Base-by-base conservation (phyloP, 2,797 vertebrate species). In the Myripristis jacobus region DNA sequence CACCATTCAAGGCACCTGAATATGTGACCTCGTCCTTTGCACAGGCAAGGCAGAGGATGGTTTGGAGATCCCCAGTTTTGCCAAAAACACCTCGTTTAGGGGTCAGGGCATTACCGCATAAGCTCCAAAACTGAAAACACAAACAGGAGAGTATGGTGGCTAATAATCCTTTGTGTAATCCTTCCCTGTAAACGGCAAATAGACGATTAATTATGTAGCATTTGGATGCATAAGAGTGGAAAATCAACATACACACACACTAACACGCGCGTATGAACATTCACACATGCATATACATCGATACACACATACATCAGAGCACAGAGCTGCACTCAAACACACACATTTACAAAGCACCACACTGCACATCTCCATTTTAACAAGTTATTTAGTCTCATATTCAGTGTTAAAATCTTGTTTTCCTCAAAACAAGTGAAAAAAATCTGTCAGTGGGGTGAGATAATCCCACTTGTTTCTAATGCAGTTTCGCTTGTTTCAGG, bases 11-110 rank as follows among this genome's bases (percentile, higher is more conserved):
- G 18, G 98, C 96, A 83, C 98, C 98, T 16, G 98, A 99, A 87
- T 99, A 99, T 0, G 98, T 99, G 88, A 98, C 89, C 87, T 99
- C 97, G 51, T 99, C 98, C 85, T 95, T 96, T 29, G 98, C 96
- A 76, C 98, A 98, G 52, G 98, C 97, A 29, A 99, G 95, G 92
- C 98, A 99, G 86, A 99, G 87, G 87, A 99, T 99, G 59, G 98
- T 99, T 91, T 99, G 98, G 75, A 99, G 96, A 85, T 99, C 98
- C 67, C 98, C 98, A 0, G 96, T 96, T 93, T 97, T 98, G 85
- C 98, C 98, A 89, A 99, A 99, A 82, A 99, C 94, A 1, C 98
- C 98, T 66, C 98, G 95, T 80, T 97, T 98, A 38, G 98, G 97
- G 48, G 97, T 98, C 87, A 99, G 82, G 58, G 98, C 97, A 75